Percentiles rank a stretch among this genome's conserved stretches.
These are phyloP conservation scores for Pissodes strobi DNA, from an alignment of 1,140 invertebrate species.

Conservation along the genomic window DNA sequence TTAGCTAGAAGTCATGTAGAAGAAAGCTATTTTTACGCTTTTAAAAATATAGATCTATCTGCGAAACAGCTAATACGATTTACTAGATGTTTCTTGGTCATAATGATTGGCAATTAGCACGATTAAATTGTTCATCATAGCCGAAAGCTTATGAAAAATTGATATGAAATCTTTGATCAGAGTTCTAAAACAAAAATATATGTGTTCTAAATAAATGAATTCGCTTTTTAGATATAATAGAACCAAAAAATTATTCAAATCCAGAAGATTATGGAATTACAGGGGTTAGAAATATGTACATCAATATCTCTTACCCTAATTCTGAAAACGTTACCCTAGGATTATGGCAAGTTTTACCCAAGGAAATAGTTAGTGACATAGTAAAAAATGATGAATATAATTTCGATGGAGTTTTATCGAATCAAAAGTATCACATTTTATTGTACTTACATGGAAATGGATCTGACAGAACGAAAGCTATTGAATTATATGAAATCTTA, in stretches of 20 bases:
- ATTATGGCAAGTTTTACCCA: conserved; percentile 60
- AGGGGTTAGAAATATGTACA: conserved; percentile 72
- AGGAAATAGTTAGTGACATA: conserved; percentile 44
- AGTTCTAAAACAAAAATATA: too few species aligned
- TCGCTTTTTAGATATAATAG: conserved; percentile 41
- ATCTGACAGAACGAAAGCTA: conserved; percentile 73
- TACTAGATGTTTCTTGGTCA: too few species aligned
- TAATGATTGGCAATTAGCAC: too few species aligned
- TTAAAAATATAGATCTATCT: too few species aligned
- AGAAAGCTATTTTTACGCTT: too few species aligned
- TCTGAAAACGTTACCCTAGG: conserved; percentile 59
- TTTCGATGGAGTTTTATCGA: conserved; percentile 45
- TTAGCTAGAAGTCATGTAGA: too few species aligned
- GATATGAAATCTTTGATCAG: too few species aligned
- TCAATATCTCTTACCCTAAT: conserved; percentile 63
- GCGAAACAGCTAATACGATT: too few species aligned
- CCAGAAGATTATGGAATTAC: conserved; percentile 58
- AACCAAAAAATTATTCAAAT: conserved; percentile 39
- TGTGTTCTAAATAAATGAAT: too few species aligned
- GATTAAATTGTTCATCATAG: too few species aligned
- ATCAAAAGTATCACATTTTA: conserved; percentile 63
- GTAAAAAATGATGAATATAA: conserved; percentile 44
- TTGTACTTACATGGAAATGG: conserved; percentile 92
- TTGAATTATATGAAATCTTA: conserved; percentile 83
- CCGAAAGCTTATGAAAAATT: too few species aligned